Conservation (phyloP, 1,140 invertebrate species). For the Leptinotarsa texana region DNA sequence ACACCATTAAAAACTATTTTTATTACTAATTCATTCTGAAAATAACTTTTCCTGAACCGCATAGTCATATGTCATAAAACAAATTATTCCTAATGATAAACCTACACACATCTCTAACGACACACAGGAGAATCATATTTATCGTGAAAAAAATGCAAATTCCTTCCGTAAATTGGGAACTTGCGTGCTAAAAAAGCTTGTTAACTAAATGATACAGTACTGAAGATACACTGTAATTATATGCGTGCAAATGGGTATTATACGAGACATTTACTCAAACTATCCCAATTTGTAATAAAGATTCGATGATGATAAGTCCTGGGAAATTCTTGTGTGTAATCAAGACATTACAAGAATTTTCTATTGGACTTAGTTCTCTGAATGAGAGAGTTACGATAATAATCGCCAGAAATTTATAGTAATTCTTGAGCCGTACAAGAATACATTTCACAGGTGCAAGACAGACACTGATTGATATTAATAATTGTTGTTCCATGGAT, state of each 20-base stretch:
- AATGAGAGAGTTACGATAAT: neutral
- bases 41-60: neutral
- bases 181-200: slow-evolving; percentile 16
- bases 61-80: neutral
- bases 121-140: slow-evolving; percentile 1
- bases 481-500: no score
- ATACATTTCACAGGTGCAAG: neutral
- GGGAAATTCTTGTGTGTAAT: neutral
- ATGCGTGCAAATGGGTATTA: neutral
- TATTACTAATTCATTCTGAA: neutral
- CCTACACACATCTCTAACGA: slow-evolving; percentile 12
- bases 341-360: slow-evolving; percentile 3
- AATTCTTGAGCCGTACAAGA: neutral
- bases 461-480: no score
- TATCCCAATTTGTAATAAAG: neutral
- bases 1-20: neutral
- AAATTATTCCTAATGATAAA: slow-evolving; percentile 10
- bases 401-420: neutral
- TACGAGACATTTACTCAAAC: neutral
- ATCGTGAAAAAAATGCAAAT: slow-evolving; percentile 19
- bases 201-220: slow-evolving; percentile 15
- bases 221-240: neutral
- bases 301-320: neutral
- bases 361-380: neutral
- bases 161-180: slow-evolving; percentile 9